These are phyloP conservation scores for Limenitis camilla DNA, from an alignment of 2,888 invertebrate genomes.

Conservation along the genomic window DNA sequence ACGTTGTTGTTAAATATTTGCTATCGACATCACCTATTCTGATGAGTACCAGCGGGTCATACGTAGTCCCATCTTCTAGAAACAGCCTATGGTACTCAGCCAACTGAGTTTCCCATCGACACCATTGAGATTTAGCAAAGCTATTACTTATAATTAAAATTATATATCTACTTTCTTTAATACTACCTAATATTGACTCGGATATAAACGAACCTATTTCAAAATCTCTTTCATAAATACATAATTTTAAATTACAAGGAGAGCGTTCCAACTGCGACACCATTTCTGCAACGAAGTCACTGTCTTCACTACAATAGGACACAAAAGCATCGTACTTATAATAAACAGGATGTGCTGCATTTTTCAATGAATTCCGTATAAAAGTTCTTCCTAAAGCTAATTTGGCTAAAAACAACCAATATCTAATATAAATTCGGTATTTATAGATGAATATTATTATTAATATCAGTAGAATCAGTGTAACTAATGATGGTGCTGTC, in stretches of 20 bases:
- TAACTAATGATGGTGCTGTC: conserved; percentile 55
- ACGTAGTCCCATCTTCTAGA: conserved; percentile 70
- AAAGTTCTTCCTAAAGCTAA: conserved; percentile 63
- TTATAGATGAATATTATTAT: conserved; percentile 44
- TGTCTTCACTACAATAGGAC: conserved; percentile 76
- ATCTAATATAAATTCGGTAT: conserved; percentile 67
- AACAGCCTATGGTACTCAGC: conserved; percentile 79
- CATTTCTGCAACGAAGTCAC: conserved; percentile 76
- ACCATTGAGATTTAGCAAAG: conserved; percentile 83
- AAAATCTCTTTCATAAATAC: conserved; percentile 81
- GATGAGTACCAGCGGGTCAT: conserved; percentile 77
- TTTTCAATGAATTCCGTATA: conserved; percentile 37
- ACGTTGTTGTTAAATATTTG: conserved; percentile 72
- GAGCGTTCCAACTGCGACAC: conserved; percentile 75
- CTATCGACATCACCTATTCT: conserved; percentile 75
- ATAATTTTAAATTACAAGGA: conserved; percentile 76
- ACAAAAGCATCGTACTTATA: conserved; percentile 77
- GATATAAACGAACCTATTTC: conserved; percentile 77
- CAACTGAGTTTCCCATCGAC: conserved; percentile 80
- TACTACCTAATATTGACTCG: conserved; percentile 78
- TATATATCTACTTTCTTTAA: conserved; percentile 78
- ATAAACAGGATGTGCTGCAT: conserved; percentile 32
- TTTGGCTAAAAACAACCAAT: conserved; percentile 73
- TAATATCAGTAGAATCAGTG: conserved; percentile 44
- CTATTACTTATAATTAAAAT: conserved; percentile 79